Conservation (phyloP, 2,797 vertebrate species). For the Mionectes olivaceus region DNA sequence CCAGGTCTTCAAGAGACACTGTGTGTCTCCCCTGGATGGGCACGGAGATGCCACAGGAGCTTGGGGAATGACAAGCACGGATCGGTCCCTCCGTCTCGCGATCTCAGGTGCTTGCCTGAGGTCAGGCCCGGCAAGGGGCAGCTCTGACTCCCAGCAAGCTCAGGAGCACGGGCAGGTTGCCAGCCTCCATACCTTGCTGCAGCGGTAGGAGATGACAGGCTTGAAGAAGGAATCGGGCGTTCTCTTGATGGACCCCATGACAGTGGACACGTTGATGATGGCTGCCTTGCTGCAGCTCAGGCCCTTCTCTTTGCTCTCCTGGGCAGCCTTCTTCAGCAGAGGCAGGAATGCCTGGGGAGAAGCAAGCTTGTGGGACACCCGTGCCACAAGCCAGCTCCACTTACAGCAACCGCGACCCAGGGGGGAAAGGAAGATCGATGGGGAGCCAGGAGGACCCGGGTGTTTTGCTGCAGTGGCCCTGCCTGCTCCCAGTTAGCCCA, state of each 20-base stretch:
- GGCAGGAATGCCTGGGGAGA: slow-evolving; percentile 76
- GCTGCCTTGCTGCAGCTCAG: slow-evolving; percentile 79
- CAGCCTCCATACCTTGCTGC: slow-evolving; percentile 72
- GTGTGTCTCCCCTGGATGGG: background rate
- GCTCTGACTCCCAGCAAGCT: background rate
- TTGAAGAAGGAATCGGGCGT: background rate
- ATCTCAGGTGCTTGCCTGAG: background rate
- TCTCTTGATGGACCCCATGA: slow-evolving; percentile 54
- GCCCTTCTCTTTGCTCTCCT: slow-evolving; percentile 43
- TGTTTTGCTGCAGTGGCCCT: background rate
- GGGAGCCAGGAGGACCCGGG: background rate
- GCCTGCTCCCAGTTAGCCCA: background rate
- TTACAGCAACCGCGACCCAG: rapidly evolving
- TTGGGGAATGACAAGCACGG: background rate
- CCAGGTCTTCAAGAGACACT: background rate
- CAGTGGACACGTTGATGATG: slow-evolving; percentile 75
- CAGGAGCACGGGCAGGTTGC: rapidly evolving
- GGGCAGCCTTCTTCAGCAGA: slow-evolving; percentile 71
- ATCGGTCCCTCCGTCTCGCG: rapidly evolving
- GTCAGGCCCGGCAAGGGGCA: background rate
- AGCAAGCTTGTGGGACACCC: background rate
- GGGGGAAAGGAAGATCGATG: background rate
- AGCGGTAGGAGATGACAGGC: slow-evolving; percentile 61
- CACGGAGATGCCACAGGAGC: background rate
- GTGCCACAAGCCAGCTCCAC: background rate